phyloP scores from a whole-genome alignment of 2,797 vertebrate species.

The Limosa lapponica region DNA sequence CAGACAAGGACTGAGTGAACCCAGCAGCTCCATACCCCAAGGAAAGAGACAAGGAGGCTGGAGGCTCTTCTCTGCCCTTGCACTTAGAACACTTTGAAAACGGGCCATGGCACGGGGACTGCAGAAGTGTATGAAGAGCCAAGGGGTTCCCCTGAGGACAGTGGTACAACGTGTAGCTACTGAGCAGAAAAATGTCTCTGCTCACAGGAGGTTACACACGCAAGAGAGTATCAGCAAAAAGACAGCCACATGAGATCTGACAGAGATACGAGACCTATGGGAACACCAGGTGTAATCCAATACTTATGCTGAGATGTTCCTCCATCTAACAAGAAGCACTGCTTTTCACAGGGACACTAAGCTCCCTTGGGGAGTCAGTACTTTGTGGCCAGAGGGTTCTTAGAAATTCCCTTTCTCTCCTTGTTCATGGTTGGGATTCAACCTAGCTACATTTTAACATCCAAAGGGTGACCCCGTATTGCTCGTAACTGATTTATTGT shows the following conservation, averaged over 20 bases:
- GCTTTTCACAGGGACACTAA: not conserved
- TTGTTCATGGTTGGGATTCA: not conserved
- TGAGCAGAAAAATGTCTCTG: not conserved
- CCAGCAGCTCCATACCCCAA: rapidly evolving
- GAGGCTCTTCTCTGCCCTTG: not conserved
- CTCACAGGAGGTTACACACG: not conserved
- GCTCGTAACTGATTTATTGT: not conserved
- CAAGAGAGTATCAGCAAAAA: not conserved
- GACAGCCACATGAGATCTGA: not conserved
- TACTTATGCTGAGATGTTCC: not conserved
- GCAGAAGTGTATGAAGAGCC: not conserved
- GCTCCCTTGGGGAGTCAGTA: not conserved
- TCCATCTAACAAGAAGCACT: not conserved
- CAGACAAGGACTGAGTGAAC: not conserved
- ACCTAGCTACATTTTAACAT: not conserved
- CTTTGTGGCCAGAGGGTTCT: not conserved
- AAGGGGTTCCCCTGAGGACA: not conserved
- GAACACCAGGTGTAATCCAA: not conserved
- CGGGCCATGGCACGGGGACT: rapidly evolving
- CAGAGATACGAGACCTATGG: not conserved
- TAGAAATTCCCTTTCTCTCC: not conserved
- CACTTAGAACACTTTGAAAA: not conserved
- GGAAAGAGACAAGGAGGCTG: not conserved
- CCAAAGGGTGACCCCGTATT: not conserved
- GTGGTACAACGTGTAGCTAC: not conserved